Evolutionary conservation across 2,113 vertebrate species (phyloP), one percentile per base, ranked within the genome.

Genomic region (Leptocoma aspasia): DNA sequence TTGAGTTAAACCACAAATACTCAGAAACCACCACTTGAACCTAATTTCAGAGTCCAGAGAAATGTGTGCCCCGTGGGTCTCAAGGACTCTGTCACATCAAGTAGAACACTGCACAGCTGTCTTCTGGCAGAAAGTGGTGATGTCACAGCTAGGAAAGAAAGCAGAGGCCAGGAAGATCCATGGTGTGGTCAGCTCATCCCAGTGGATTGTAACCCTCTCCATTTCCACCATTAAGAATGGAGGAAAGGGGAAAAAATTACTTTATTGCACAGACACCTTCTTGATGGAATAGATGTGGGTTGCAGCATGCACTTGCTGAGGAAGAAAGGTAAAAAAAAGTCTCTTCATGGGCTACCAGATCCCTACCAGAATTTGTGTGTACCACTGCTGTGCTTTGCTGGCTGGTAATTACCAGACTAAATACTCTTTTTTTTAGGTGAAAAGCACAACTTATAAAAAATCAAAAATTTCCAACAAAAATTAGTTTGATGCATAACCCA

Each of bases 1-100:
- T 65, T 81, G 19, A 57, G 66, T 78, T 70, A 82, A 80, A 65
- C 14, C 21, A 49, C 15, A 69, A 22, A 24, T 39, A 28, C 6
- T 28, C 1, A 1, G 49, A 82, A 15, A 72, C 9, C 6, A 69
- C n/a, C 19, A 18, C 39, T 92, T 2, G 0, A 53, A 44, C 12
- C 30, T 59, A 8, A 56, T 79, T 12, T 66, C 23, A 41, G 16
- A 41, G 16, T 44, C 15, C 1, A 4, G 23, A 17, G 42, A 47
- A 85, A 21, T 2, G 1, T 18, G 13, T 21, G 27, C 16, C 13
- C 41, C 0, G 1, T 42, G 31, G 4, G 37, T n/a, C 6, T 7
- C 37, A 57, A 50, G 37, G 37, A 56, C 22, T 6, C 15, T 3
- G 0, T 65, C 19, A 30, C 3, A 23, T 44, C 13, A 44, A 37